Percentiles rank a stretch among this genome's conserved stretches.
These are phyloP conservation scores for Coluber constrictor DNA, from an alignment of 2,797 vertebrate species.

Conservation along the genomic window DNA sequence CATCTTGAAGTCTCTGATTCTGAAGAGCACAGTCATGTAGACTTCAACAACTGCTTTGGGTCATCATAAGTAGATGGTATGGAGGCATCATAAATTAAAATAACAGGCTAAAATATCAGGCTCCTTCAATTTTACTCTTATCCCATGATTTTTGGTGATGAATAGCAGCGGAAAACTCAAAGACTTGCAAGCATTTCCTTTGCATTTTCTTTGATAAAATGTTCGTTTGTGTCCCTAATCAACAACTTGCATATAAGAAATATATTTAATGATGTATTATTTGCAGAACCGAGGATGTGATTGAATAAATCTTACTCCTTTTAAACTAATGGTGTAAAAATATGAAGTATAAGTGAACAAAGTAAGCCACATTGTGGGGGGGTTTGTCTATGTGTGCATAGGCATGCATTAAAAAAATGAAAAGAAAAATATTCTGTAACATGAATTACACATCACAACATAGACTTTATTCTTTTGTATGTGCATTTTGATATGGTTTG, in stretches of 20 bases:
- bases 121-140: background rate
- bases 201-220: background rate
- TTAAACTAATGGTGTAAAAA: background rate
- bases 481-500: background rate
- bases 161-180: background rate
- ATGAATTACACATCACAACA: background rate
- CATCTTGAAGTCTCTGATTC: background rate
- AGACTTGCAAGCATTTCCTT: background rate
- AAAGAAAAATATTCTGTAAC: background rate
- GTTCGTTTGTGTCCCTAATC: background rate
- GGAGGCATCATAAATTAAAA: background rate
- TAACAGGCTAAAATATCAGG: background rate
- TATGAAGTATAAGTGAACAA: background rate
- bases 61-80: background rate
- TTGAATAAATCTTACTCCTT: background rate
- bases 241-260: background rate
- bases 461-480: background rate
- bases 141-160: background rate
- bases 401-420: background rate
- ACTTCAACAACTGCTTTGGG: background rate
- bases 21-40: background rate
- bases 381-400: background rate
- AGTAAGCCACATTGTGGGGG: background rate
- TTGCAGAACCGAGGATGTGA: background rate
- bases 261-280: background rate